phyloP scores from a whole-genome alignment of 2,888 invertebrate genomes.

The Scelioninae gen. 1 region DNA sequence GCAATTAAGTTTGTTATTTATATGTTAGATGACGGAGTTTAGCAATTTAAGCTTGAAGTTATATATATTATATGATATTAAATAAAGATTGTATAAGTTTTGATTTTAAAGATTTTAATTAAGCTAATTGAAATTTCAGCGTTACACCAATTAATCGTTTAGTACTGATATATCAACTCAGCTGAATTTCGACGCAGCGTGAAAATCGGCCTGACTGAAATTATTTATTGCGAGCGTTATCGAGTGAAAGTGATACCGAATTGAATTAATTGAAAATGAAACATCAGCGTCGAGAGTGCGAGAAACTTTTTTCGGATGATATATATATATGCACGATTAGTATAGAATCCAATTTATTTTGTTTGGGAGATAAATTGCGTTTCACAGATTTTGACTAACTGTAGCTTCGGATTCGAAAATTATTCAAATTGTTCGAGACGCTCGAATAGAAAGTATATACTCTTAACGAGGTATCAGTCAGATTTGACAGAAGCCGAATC shows the following conservation, averaged over 20 bases:
- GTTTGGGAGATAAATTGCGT: constrained; percentile 14
- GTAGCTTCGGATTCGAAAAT: constrained; percentile 12
- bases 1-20: neutral
- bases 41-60: no score
- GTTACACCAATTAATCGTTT: constrained; percentile 36
- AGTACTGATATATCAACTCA: constrained; percentile 14
- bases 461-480: constrained; percentile 23
- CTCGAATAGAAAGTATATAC: constrained; percentile 28
- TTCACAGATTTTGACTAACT: constrained; percentile 42
- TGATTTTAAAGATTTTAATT: constrained; percentile 1
- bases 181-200: constrained; percentile 49
- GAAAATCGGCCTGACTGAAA: constrained; percentile 51
- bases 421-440: neutral
- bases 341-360: constrained; percentile 34
- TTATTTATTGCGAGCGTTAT: constrained; percentile 61
- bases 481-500: neutral
- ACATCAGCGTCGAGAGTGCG: constrained; percentile 36
- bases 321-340: constrained; percentile 35
- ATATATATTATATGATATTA: no score
- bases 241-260: constrained; percentile 64
- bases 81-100: no score
- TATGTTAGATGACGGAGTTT: no score
- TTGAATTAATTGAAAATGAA: constrained; percentile 60
- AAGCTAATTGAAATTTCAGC: constrained; percentile 41
- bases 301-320: constrained; percentile 42